Percentiles rank a stretch among this genome's conserved stretches.
phyloP scores from a whole-genome alignment of 1,140 invertebrate genomes.

The Agrypnia vestita region DNA sequence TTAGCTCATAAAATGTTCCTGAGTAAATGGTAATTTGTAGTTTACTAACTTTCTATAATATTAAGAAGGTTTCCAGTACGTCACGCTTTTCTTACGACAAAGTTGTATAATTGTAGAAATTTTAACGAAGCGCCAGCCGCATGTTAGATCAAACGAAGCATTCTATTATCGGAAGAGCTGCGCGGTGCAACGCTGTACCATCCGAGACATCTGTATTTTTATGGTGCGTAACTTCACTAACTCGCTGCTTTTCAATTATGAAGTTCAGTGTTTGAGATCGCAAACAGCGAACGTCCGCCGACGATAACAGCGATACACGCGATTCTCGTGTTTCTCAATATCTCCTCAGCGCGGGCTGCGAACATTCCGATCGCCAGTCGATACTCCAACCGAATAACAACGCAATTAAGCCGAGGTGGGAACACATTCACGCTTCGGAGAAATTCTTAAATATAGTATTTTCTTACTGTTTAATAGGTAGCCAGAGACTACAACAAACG shows the following conservation, averaged over 20 bases:
- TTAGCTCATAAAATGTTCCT: too few species aligned
- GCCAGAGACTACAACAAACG: too few species aligned
- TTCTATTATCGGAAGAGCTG: not conserved
- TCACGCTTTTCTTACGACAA: slow-evolving; percentile 32
- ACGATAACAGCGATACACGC: not conserved
- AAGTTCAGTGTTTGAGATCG: slow-evolving; percentile 24
- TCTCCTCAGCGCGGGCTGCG: not conserved
- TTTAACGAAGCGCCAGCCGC: slow-evolving; percentile 4
- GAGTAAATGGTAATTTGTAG: too few species aligned
- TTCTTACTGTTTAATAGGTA: too few species aligned
- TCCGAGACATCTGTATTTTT: slow-evolving; percentile 1
- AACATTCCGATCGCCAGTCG: not conserved
- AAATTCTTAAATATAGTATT: too few species aligned
- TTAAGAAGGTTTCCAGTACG: not conserved
- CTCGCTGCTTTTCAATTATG: slow-evolving; percentile 14
- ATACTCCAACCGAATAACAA: not conserved
- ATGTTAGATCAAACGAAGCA: slow-evolving; percentile 22
- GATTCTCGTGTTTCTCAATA: slow-evolving; percentile 8
- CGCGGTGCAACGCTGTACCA: slow-evolving; percentile 23
- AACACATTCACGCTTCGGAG: too few species aligned
- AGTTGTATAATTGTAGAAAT: slow-evolving; percentile 30
- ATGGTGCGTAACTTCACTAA: slow-evolving; percentile 15
- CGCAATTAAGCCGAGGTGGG: not conserved
- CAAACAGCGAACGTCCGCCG: not conserved
- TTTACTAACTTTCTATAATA: too few species aligned